Conservation (phyloP, 2,888 invertebrate genomes). For the Agrypnus murinus region DNA sequence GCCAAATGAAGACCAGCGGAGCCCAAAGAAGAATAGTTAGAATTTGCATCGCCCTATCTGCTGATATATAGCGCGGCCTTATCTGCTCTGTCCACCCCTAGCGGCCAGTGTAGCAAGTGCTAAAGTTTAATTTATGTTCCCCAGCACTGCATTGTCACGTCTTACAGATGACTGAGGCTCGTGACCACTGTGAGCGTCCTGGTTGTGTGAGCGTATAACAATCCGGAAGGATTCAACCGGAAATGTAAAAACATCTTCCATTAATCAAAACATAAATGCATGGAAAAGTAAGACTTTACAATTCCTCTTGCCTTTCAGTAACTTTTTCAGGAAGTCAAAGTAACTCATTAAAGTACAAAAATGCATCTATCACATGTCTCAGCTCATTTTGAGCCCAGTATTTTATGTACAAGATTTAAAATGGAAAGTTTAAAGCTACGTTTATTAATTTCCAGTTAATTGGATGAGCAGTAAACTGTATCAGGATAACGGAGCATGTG, state of each 20-base stretch:
- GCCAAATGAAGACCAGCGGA: slow-evolving; percentile 62
- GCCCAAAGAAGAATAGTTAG: slow-evolving; percentile 65
- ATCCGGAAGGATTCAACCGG: slow-evolving; percentile 37
- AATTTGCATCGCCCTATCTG: slow-evolving; percentile 67
- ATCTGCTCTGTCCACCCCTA: slow-evolving; percentile 71
- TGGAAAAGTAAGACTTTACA: too few species aligned
- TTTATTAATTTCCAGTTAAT: too few species aligned
- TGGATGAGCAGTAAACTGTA: too few species aligned
- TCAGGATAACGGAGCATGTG: too few species aligned
- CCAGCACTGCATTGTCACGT: slow-evolving; percentile 71
- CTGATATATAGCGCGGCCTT: slow-evolving; percentile 71
- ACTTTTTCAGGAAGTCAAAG: too few species aligned
- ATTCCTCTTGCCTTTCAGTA: too few species aligned
- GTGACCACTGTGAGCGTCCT: slow-evolving; percentile 40
- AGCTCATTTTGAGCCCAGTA: too few species aligned
- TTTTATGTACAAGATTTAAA: too few species aligned
- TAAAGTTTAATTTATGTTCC: slow-evolving; percentile 72
- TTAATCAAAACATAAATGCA: too few species aligned
- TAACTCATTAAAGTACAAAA: too few species aligned
- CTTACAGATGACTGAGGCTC: slow-evolving; percentile 70
- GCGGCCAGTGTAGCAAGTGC: slow-evolving; percentile 70
- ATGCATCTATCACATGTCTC: too few species aligned
- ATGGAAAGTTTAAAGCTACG: too few species aligned
- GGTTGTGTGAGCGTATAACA: slow-evolving; percentile 38
- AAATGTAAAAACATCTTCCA: slow-evolving; percentile 27